Evolutionary conservation across 30 jellyfish, hydroid and myxozoan genomes (phyloP).

Genomic region (Catostylus mosaicus): DNA sequence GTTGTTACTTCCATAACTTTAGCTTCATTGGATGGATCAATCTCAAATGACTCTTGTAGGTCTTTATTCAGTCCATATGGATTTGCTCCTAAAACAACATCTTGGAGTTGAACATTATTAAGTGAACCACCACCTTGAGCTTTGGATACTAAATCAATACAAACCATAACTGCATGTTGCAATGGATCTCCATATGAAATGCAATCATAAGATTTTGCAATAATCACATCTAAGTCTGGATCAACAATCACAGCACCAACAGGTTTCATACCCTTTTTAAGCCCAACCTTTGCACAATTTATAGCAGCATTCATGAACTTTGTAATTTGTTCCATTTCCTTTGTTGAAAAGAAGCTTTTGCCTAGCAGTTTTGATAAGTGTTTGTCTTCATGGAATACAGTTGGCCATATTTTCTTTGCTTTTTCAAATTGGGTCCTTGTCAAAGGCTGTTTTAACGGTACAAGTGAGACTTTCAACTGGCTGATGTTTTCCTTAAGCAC

Average conservation of each 20-base stretch:
- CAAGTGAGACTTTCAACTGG: slow-evolving; percentile 8
- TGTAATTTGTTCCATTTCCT: slow-evolving; percentile 4
- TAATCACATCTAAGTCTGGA: slow-evolving; percentile 49
- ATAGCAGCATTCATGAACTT: slow-evolving; percentile 33
- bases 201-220: slow-evolving; percentile 84
- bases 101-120: neutral
- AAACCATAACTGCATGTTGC: slow-evolving; percentile 79
- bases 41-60: no score
- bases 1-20: no score
- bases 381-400: slow-evolving; percentile 85
- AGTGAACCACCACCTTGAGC: slow-evolving; percentile 89
- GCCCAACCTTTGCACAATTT: slow-evolving; percentile 30
- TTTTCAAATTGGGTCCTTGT: slow-evolving; percentile 80
- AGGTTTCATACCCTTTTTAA: slow-evolving; percentile 24
- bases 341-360: slow-evolving; percentile 14
- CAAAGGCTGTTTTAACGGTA: slow-evolving; percentile 61
- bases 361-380: slow-evolving; percentile 27
- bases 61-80: no score
- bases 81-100: neutral
- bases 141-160: slow-evolving; percentile 82
- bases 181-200: slow-evolving; percentile 63
- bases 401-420: slow-evolving; percentile 78
- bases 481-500: slow-evolving; percentile 1
- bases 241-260: slow-evolving; percentile 70
- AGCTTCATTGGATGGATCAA: no score